A percentile compares a stretch with the other conserved stretches of the same genome.
Conservation (phyloP, 2,797 vertebrate species). For the Cetoscarus ocellatus region DNA sequence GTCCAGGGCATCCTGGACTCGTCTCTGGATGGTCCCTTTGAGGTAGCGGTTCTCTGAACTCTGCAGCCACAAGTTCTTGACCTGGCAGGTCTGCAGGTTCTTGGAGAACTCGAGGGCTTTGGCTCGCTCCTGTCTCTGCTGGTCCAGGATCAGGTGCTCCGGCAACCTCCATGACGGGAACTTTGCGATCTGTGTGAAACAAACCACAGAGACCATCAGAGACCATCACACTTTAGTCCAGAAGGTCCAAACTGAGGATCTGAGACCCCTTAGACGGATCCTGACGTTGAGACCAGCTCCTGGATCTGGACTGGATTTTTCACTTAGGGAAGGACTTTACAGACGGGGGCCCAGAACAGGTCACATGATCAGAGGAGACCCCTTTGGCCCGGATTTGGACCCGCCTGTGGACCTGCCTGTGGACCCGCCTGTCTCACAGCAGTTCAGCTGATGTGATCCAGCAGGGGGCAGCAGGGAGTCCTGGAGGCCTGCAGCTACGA, state of each 20-base stretch:
- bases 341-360: too few species aligned
- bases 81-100: slow-evolving; percentile 58
- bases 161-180: slow-evolving; percentile 29
- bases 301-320: too few species aligned
- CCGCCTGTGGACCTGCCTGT: too few species aligned
- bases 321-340: too few species aligned
- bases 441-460: too few species aligned
- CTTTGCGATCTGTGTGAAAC: slow-evolving; percentile 35
- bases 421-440: too few species aligned
- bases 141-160: slow-evolving; percentile 62
- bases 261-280: too few species aligned
- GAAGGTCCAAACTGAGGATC: background rate
- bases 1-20: slow-evolving; percentile 70
- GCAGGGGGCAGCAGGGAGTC: too few species aligned
- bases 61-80: slow-evolving; percentile 78
- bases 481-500: too few species aligned
- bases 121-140: slow-evolving; percentile 68
- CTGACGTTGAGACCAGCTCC: too few species aligned
- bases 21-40: slow-evolving; percentile 66
- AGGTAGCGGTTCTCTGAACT: slow-evolving; percentile 68
- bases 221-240: background rate
- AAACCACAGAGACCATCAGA: background rate
- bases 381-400: too few species aligned
- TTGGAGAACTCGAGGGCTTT: slow-evolving; percentile 69
- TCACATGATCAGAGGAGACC: too few species aligned